phyloP scores from a whole-genome alignment of 1,140 invertebrate genomes.

The Octopus sinensis region DNA sequence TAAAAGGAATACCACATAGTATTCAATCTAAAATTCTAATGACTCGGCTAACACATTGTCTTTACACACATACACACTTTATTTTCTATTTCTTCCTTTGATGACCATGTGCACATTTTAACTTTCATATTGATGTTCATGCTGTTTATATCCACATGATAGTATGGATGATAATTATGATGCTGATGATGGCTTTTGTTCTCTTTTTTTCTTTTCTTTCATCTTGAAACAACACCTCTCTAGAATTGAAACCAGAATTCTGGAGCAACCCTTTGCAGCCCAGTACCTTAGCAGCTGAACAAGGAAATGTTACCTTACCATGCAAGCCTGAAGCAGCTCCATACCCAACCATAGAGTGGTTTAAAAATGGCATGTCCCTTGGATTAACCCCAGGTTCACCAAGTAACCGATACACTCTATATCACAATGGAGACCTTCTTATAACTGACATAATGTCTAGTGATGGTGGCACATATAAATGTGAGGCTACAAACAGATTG shows the following conservation, averaged over 20 bases:
- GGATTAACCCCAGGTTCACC: slow-evolving; percentile 51
- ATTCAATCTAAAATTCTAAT: too few relatives aligned
- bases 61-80: too few relatives aligned
- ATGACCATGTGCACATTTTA: too few relatives aligned
- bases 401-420: slow-evolving; percentile 31
- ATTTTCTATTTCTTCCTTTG: too few relatives aligned
- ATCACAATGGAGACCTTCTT: slow-evolving; percentile 40
- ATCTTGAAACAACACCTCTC: slow-evolving; percentile 27
- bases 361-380: slow-evolving; percentile 81
- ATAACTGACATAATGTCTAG: slow-evolving; percentile 28
- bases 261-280: slow-evolving; percentile 82
- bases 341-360: slow-evolving; percentile 73
- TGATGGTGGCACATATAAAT: slow-evolving; percentile 45
- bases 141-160: too few relatives aligned
- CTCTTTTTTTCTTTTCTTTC: too few relatives aligned
- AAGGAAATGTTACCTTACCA: slow-evolving; percentile 84
- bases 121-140: too few relatives aligned
- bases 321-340: slow-evolving; percentile 95
- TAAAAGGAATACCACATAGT: too few relatives aligned
- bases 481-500: slow-evolving; percentile 39
- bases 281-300: slow-evolving; percentile 85
- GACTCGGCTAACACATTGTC: too few relatives aligned
- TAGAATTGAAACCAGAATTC: slow-evolving; percentile 83
- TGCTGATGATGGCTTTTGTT: too few relatives aligned
- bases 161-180: too few relatives aligned